A percentile compares a stretch with the other conserved stretches of the same genome.
These are phyloP conservation scores for Neuroterus valhalla DNA, from an alignment of 1,140 invertebrate genomes.

Conservation along the genomic window DNA sequence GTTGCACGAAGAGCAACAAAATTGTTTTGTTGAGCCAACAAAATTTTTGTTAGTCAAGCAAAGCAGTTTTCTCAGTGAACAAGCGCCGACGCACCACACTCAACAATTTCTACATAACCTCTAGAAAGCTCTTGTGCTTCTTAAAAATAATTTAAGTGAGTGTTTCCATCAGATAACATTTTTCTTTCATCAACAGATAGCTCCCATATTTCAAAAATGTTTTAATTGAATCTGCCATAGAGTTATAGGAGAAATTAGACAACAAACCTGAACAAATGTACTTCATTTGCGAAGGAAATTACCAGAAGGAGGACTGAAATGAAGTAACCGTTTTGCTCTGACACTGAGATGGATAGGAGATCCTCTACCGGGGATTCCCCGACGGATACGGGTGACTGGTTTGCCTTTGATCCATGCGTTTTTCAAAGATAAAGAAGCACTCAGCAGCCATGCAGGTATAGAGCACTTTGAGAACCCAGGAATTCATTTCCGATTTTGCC, in stretches of 20 bases:
- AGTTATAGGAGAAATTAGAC: background rate
- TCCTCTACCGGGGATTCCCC: background rate
- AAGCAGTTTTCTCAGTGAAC: no score
- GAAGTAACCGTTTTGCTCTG: conserved; percentile 24
- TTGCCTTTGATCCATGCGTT: conserved; percentile 13
- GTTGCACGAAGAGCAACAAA: no score
- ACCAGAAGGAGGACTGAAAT: background rate
- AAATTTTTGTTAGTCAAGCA: no score
- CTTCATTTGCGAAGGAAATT: conserved; percentile 6
- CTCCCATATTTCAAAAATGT: background rate
- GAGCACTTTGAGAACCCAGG: background rate
- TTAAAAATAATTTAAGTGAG: no score
- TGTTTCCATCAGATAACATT: no score
- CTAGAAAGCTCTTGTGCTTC: no score
- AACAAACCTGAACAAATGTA: background rate
- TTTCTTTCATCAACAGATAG: no score
- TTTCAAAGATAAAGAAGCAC: conserved; percentile 27
- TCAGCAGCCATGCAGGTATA: background rate
- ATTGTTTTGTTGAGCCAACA: no score
- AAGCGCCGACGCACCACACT: no score
- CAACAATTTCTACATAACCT: no score
- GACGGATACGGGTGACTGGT: conserved; percentile 14
- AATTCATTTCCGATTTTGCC: conserved; percentile 5
- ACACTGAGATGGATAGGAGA: background rate
- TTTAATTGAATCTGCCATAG: background rate